These are phyloP conservation scores for Ceratina calcarata DNA, from an alignment of 1,140 invertebrate species.

Conservation along the genomic window DNA sequence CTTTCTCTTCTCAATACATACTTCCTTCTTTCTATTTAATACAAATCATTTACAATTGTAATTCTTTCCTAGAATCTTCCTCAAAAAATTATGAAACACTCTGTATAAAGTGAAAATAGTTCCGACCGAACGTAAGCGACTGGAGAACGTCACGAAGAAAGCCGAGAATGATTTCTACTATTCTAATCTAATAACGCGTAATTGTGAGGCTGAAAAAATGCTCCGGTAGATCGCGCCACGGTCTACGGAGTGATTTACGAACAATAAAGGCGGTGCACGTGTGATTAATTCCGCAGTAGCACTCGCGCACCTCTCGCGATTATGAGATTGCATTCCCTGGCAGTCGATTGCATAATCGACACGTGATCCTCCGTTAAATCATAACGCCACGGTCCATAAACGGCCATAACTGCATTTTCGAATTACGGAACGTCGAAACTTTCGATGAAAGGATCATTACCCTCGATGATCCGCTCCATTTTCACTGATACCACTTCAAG, in stretches of 20 bases:
- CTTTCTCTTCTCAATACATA: no score
- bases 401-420: background rate
- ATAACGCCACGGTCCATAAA: slow-evolving; percentile 18
- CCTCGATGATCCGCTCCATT: background rate
- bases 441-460: slow-evolving; percentile 17
- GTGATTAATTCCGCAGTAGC: slow-evolving; percentile 21
- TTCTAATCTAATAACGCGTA: no score
- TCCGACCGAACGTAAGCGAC: no score
- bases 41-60: no score
- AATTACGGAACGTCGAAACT: slow-evolving; percentile 11
- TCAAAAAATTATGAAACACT: no score
- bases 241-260: slow-evolving; percentile 4
- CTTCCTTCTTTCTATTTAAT: no score
- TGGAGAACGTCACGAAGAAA: no score
- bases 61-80: no score
- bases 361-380: slow-evolving; percentile 40
- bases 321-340: slow-evolving; percentile 35
- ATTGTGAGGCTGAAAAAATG: no score
- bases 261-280: slow-evolving; percentile 9
- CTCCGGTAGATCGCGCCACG: background rate
- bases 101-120: no score
- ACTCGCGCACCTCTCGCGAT: slow-evolving; percentile 6
- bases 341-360: slow-evolving; percentile 24
- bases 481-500: no score
- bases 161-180: no score